Conservation (phyloP, 2,113 vertebrate genomes). For the Barnardius zonarius region DNA sequence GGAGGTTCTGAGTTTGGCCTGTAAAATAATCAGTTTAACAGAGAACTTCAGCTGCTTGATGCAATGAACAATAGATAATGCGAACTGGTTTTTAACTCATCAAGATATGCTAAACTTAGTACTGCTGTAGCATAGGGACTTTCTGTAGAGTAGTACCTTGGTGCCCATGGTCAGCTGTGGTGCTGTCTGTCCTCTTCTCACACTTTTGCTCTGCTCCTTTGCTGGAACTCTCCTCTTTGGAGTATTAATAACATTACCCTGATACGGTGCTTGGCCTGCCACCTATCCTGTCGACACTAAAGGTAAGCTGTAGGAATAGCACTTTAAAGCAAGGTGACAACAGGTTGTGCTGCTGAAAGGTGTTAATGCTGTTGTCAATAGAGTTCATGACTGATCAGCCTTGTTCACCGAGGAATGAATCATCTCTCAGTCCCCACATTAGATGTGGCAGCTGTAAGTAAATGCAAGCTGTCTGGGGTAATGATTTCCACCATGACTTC, state of each 20-base stretch:
- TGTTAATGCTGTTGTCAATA: not conserved
- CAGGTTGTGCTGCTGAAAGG: not conserved
- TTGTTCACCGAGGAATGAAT: not conserved
- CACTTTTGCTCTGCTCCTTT: not conserved
- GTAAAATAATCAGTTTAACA: not conserved
- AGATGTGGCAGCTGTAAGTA: not conserved
- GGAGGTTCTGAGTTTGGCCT: not conserved
- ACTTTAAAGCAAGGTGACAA: not conserved
- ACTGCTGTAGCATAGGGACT: not conserved
- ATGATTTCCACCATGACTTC: constrained; percentile 1
- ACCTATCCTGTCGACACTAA: not conserved
- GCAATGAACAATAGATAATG: not conserved
- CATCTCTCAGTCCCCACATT: not conserved
- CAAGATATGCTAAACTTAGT: not conserved
- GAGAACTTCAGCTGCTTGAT: not conserved
- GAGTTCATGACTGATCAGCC: constrained; percentile 2
- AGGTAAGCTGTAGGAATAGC: not conserved
- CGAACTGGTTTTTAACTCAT: not conserved
- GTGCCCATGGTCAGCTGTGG: not conserved
- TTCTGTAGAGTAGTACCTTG: not conserved
- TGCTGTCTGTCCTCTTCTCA: not conserved
- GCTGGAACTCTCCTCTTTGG: not conserved
- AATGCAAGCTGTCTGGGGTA: not conserved
- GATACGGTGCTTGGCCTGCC: not conserved
- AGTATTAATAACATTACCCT: not conserved